Conservation (phyloP, 1,140 invertebrate genomes). For the Penaeus vannamei region DNA sequence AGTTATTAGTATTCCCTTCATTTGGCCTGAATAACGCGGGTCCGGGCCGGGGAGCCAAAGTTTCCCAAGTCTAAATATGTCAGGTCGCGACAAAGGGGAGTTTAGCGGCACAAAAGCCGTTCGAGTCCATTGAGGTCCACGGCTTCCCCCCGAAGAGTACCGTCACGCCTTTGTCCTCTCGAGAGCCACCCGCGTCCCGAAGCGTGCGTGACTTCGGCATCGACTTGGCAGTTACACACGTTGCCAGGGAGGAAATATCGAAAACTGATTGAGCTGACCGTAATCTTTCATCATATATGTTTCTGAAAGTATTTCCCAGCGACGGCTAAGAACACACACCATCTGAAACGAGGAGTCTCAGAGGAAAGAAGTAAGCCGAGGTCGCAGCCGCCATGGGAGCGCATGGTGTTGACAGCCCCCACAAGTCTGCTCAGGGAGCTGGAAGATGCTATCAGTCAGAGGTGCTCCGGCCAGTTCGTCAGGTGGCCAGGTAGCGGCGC, state of each 20-base stretch:
- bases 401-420: conserved; percentile 42
- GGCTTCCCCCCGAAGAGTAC: conserved; percentile 36
- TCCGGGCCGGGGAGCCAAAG: conserved; percentile 58
- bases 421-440: conserved; percentile 58
- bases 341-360: neutral
- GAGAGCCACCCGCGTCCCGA: conserved; percentile 35
- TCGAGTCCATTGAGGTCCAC: conserved; percentile 59
- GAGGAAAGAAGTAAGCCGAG: neutral
- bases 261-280: neutral
- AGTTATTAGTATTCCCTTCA: conserved; percentile 67
- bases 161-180: conserved; percentile 53
- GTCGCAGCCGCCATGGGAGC: neutral
- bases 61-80: conserved; percentile 67
- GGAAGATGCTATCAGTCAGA: conserved; percentile 64
- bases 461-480: conserved; percentile 39
- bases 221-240: neutral
- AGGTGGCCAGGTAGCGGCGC: conserved; percentile 53
- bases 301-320: neutral
- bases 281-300: neutral
- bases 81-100: conserved; percentile 65
- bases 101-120: conserved; percentile 59
- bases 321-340: neutral
- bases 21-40: conserved; percentile 61
- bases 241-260: too few species aligned
- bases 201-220: neutral